These are phyloP conservation scores for Anolis carolinensis DNA, from an alignment of 2,113 vertebrate species.

Conservation along the genomic window DNA sequence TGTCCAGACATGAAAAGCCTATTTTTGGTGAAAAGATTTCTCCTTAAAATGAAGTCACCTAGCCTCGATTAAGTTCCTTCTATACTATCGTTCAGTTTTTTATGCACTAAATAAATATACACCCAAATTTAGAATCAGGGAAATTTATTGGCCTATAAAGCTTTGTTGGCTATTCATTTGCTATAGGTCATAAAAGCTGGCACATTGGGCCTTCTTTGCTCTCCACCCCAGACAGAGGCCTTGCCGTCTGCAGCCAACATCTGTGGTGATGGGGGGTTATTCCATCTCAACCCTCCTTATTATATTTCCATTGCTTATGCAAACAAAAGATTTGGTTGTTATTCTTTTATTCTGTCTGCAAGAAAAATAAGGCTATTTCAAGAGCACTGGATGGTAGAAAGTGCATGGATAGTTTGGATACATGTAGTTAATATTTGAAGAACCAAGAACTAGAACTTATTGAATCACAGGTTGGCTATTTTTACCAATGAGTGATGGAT, in stretches of 20 bases:
- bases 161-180: background rate
- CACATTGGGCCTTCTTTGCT: background rate
- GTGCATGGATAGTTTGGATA: background rate
- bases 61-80: background rate
- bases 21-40: background rate
- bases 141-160: background rate
- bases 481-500: too few relatives aligned
- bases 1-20: background rate
- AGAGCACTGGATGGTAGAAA: background rate
- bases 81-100: background rate
- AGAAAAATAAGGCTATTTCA: background rate
- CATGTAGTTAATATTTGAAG: background rate
- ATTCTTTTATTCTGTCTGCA: background rate
- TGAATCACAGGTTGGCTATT: background rate
- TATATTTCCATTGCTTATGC: background rate
- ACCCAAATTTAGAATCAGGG: background rate
- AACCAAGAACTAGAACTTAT: background rate
- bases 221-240: slow-evolving; percentile 5
- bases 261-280: slow-evolving; percentile 3
- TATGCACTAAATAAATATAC: background rate
- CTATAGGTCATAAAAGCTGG: background rate
- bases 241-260: slow-evolving; percentile 2
- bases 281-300: background rate
- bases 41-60: background rate
- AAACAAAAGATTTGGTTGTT: background rate